phyloP scores from a whole-genome alignment of 2,888 invertebrate species.

The Thereva nobilitata region DNA sequence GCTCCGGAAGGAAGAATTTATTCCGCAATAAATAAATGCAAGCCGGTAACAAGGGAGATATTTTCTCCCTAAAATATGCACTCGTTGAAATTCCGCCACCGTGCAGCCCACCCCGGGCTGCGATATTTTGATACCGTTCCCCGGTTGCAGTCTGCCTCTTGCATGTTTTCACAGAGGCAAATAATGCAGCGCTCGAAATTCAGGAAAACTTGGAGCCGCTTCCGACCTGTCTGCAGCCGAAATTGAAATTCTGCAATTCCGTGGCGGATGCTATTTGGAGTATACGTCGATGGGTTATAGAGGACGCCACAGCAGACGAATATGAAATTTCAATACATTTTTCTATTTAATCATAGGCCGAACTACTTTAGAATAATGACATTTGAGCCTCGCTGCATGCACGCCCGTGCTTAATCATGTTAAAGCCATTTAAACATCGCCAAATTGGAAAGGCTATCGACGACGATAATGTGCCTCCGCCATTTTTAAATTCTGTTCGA shows the following conservation, averaged over 20 bases:
- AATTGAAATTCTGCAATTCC: conserved; percentile 16
- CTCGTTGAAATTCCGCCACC: not conserved
- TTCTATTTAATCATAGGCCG: too few species aligned
- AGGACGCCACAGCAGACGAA: not conserved
- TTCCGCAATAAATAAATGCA: not conserved
- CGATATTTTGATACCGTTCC: not conserved
- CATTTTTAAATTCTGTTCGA: too few species aligned
- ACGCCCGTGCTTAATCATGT: too few species aligned
- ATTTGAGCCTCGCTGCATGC: too few species aligned
- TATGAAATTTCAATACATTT: not conserved
- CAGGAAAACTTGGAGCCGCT: not conserved
- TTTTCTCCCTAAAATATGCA: not conserved
- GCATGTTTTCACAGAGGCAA: not conserved
- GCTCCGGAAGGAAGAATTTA: not conserved
- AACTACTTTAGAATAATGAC: too few species aligned
- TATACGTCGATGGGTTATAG: not conserved
- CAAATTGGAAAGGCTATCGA: too few species aligned
- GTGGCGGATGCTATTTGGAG: conserved; percentile 1
- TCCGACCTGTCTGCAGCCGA: conserved; percentile 6
- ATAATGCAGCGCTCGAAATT: conserved; percentile 3
- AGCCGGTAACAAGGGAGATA: not conserved
- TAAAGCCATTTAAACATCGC: too few species aligned
- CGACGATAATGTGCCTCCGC: too few species aligned
- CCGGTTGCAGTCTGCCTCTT: not conserved
- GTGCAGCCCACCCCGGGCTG: not conserved